Evolutionary conservation across 2,113 vertebrate species (phyloP).

Genomic region (Tauraco erythrolophus): DNA sequence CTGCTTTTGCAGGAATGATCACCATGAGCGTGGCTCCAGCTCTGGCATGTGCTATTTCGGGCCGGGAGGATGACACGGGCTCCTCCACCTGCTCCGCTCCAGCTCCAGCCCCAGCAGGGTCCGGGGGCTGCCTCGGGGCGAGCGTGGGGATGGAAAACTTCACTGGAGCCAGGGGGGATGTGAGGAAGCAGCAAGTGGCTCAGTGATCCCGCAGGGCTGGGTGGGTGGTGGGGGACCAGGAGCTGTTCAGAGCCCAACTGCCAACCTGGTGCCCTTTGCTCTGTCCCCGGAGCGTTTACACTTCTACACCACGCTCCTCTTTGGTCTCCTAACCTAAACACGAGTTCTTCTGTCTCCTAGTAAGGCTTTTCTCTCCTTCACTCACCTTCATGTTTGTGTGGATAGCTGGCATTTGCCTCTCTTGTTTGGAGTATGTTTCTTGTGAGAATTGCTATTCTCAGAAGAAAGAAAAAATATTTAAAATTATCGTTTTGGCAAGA

Average conservation of each 20-base stretch:
- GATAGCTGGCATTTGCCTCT: background rate
- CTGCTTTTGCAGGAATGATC: background rate
- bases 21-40: background rate
- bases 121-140: background rate
- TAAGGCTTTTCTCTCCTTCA: background rate
- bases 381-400: fast-evolving
- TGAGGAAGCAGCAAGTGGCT: background rate
- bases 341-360: background rate
- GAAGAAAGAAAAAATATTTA: background rate
- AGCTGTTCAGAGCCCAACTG: fast-evolving
- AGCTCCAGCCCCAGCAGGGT: fast-evolving
- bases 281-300: background rate
- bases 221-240: background rate
- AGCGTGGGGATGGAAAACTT: background rate
- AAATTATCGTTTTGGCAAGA: background rate
- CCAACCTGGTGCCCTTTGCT: background rate
- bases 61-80: background rate
- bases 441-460: background rate
- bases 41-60: background rate
- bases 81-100: background rate
- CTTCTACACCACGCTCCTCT: too few relatives aligned
- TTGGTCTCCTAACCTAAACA: background rate
- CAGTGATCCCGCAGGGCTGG: background rate
- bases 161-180: background rate
- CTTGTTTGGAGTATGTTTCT: background rate